Percentiles rank a stretch among this genome's conserved stretches.
These are phyloP conservation scores for Euphonia xanthogaster DNA, from an alignment of 2,797 vertebrate species.

Conservation along the genomic window DNA sequence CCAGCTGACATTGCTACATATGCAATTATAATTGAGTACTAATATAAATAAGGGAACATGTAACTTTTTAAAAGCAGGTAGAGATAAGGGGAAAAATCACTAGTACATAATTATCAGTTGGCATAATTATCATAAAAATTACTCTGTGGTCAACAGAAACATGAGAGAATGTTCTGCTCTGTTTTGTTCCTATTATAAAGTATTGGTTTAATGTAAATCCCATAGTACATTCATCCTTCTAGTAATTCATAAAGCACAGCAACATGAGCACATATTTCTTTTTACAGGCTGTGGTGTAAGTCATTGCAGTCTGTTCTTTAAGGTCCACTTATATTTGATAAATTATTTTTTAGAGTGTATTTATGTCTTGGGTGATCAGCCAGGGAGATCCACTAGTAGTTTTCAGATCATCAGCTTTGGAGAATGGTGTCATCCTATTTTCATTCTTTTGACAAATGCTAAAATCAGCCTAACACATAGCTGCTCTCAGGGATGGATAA, in stretches of 20 bases:
- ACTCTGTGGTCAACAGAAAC: neutral
- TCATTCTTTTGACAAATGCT: conserved; percentile 1
- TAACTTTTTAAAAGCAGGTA: neutral
- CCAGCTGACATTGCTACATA: neutral
- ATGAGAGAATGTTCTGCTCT: neutral
- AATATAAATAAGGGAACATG: neutral
- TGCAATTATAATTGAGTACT: neutral
- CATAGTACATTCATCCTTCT: neutral
- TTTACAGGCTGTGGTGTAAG: neutral
- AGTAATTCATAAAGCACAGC: neutral
- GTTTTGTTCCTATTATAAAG: neutral
- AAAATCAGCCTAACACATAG: neutral
- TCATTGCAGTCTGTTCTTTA: neutral
- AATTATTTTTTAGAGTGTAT: neutral
- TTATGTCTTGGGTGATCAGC: neutral
- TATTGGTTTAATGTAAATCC: neutral
- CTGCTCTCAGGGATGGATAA: neutral
- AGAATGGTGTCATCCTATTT: neutral
- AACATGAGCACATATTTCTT: neutral
- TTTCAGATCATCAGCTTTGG: neutral
- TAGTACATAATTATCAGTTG: neutral
- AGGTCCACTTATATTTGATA: neutral
- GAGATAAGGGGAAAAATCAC: neutral
- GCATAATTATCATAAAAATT: neutral
- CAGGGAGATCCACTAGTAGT: neutral